A percentile compares a stretch with the other conserved stretches of the same genome.
Conservation (phyloP, 2,888 invertebrate species). For the Sesia bembeciformis region DNA sequence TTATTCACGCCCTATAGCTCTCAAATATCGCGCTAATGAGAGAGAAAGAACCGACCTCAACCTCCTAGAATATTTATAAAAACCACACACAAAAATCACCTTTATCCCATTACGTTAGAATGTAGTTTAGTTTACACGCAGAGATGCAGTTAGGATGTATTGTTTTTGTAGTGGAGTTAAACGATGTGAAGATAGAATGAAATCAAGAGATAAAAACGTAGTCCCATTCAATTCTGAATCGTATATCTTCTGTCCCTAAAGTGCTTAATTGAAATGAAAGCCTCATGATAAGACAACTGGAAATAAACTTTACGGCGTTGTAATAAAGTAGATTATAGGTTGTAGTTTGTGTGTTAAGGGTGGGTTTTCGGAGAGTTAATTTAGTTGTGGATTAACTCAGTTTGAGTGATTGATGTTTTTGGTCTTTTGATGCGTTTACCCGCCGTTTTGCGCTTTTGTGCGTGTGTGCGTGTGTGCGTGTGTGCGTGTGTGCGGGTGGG, state of each 20-base stretch:
- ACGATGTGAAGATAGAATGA: slow-evolving; percentile 53
- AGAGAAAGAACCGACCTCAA: slow-evolving; percentile 28
- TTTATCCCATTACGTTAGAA: slow-evolving; percentile 13
- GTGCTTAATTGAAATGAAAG: slow-evolving; percentile 17
- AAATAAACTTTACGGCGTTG: slow-evolving; percentile 13
- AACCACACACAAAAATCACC: slow-evolving; percentile 8
- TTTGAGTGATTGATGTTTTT: slow-evolving; percentile 69
- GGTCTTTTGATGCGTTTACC: slow-evolving; percentile 35
- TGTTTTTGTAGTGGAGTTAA: slow-evolving; percentile 20
- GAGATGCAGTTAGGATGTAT: slow-evolving; percentile 21
- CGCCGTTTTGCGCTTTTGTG: slow-evolving; percentile 28
- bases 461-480: not conserved
- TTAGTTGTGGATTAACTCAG: slow-evolving; percentile 68
- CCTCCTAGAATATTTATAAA: slow-evolving; percentile 1
- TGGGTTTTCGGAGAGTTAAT: slow-evolving; percentile 60
- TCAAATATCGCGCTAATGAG: slow-evolving; percentile 47
- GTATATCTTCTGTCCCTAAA: slow-evolving; percentile 18
- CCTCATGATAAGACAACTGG: slow-evolving; percentile 5
- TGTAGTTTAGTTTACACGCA: slow-evolving; percentile 9
- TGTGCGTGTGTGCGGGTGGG: slow-evolving; percentile 3
- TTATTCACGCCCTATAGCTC: slow-evolving; percentile 40
- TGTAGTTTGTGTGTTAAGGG: slow-evolving; percentile 30
- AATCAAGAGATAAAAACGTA: slow-evolving; percentile 41
- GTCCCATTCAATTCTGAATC: slow-evolving; percentile 31
- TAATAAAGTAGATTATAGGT: slow-evolving; percentile 28